A percentile compares a stretch with the other conserved stretches of the same genome.
These are phyloP conservation scores for Phyllotis vaccarum DNA, from an alignment of 2,797 vertebrate genomes.

Conservation along the genomic window DNA sequence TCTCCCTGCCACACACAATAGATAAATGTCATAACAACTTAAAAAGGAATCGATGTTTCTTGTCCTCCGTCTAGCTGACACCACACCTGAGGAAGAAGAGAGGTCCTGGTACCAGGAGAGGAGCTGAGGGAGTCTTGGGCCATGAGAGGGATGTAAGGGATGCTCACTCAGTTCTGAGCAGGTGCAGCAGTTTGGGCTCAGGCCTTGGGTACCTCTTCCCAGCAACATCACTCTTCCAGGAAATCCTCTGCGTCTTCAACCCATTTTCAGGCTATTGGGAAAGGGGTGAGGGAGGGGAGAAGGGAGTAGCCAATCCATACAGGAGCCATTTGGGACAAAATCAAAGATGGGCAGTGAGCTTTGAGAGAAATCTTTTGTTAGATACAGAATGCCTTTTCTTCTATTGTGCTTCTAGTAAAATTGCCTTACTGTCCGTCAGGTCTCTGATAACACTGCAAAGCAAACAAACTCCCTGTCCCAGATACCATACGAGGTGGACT, in stretches of 20 bases:
- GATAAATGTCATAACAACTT: background rate
- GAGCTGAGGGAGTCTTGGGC: background rate
- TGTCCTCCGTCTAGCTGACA: background rate
- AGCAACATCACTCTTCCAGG: background rate
- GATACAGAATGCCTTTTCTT: background rate
- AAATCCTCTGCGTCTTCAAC: background rate
- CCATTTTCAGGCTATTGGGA: background rate
- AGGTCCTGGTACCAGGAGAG: background rate
- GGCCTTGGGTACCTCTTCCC: background rate
- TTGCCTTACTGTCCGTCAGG: background rate
- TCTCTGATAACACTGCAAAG: constrained; percentile 25
- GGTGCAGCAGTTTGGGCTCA: background rate
- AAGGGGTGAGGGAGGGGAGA: too few relatives aligned
- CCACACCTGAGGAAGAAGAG: background rate
- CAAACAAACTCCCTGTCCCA: constrained; percentile 9
- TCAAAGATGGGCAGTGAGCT: background rate
- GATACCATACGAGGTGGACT: background rate
- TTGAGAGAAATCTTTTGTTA: background rate
- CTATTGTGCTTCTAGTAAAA: background rate
- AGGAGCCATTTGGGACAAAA: constrained; percentile 14
- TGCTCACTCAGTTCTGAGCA: background rate
- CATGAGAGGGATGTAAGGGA: background rate
- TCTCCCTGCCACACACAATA: background rate
- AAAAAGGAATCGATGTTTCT: background rate
- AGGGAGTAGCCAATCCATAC: background rate